These are phyloP conservation scores for Apamea epomidion DNA, from an alignment of 2,888 invertebrate species.

Conservation along the genomic window DNA sequence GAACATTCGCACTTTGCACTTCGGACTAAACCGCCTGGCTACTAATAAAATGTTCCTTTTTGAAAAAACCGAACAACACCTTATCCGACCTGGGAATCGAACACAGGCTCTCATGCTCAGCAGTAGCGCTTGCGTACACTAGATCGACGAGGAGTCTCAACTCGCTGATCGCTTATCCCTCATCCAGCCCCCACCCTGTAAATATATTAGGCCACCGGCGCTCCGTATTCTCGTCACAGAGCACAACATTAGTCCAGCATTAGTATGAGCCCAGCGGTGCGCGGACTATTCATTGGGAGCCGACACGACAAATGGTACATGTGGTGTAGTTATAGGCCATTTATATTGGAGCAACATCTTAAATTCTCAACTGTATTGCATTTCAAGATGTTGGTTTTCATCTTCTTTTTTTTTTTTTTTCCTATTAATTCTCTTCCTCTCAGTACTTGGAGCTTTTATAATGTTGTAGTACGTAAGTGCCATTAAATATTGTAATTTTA, in stretches of 20 bases:
- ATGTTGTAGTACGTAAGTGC: too few species aligned
- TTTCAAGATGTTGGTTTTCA: background rate
- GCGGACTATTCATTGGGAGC: slow-evolving; percentile 51
- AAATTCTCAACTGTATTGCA: slow-evolving; percentile 7
- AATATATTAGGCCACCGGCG: slow-evolving; percentile 68
- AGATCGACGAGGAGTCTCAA: too few species aligned
- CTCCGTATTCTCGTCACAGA: slow-evolving; percentile 69
- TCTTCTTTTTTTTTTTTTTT: too few species aligned
- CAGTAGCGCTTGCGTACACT: background rate
- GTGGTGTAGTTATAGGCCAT: slow-evolving; percentile 17
- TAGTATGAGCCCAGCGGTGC: slow-evolving; percentile 61
- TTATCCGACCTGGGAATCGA: too few species aligned
- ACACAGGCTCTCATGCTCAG: too few species aligned
- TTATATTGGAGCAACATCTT: slow-evolving; percentile 28
- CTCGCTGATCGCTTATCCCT: slow-evolving; percentile 33
- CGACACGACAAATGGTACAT: slow-evolving; percentile 37
- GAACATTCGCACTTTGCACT: too few species aligned
- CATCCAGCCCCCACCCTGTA: slow-evolving; percentile 36
- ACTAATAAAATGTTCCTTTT: too few species aligned
- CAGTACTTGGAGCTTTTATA: too few species aligned
- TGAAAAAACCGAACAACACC: too few species aligned
- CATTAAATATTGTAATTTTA: too few species aligned
- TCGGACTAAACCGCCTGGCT: too few species aligned
- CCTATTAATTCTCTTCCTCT: too few species aligned
- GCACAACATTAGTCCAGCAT: slow-evolving; percentile 67